Base-by-base conservation (phyloP, 2,797 vertebrate genomes). In the Dendrocincla fuliginosa region DNA sequence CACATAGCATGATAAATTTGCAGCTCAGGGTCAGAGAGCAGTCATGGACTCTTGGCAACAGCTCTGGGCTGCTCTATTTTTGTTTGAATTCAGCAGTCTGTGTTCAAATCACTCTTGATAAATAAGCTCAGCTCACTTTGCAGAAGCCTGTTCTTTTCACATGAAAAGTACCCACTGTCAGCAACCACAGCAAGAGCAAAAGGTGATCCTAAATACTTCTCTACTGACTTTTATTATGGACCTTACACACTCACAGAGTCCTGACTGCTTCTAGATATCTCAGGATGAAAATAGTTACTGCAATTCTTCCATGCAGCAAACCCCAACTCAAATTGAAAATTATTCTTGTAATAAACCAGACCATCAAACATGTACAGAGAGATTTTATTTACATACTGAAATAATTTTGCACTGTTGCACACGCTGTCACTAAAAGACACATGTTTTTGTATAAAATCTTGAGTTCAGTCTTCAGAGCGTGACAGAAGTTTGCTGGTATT, bases 311-410 rank as follows among this genome's bases (percentile, higher is more conserved):
- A 80, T 2, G 13, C 59, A 92, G 49, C 32, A 74, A 91, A 32
- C 69, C 78, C 56, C 65, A 49, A 33, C 71, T 80, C 49, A 55
- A 46, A 60, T 16, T 60, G 52, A 65, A 50, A 77, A 63, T 30
- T 27, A 68, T 20, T 55, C 19, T 32, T 42, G 50, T 28, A 92
- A 92, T 47, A 82, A 90, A 85, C 24, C 28, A 64, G 35, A 74
- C 70, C 65, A 64, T 35, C 25, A 50, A 63, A 74, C 20, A n/a
- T 5, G 53, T 56, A 74, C 9, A 83, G 52, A 2, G 35, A 87
- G 57, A 55, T 90, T 97, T 97, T 94, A 96, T 96, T 97, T 92
- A 60, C 70, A 69, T 68, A 37, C 47, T 53, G 78, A 79, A 87
- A 70, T 46, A 2, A 79, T 35, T 59, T 5, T 42, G 11, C 16